Evolutionary conservation across 2,113 vertebrate species (phyloP).

Genomic region (Phrynocephalus versicolor): DNA sequence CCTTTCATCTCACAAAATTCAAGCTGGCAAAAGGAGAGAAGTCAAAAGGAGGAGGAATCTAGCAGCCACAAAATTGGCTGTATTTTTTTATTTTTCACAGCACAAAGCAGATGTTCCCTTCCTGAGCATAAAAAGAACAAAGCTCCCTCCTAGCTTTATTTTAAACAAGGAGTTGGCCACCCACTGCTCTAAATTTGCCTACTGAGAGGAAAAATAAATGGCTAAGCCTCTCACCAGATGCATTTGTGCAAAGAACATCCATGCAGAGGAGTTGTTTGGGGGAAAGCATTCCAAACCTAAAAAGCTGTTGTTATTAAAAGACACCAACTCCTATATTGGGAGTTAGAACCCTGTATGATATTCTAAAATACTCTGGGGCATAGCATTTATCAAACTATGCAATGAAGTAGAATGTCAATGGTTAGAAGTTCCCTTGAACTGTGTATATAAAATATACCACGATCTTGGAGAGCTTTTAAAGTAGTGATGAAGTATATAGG

Average conservation of each 20-base stretch:
- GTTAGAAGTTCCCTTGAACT: background rate
- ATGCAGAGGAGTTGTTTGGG: slow-evolving; percentile 46
- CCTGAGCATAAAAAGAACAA: slow-evolving; percentile 71
- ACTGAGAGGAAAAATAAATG: slow-evolving; percentile 88
- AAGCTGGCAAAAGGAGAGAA: background rate
- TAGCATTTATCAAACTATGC: background rate
- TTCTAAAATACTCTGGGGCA: background rate
- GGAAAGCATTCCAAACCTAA: slow-evolving; percentile 26
- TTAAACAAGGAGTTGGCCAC: slow-evolving; percentile 83
- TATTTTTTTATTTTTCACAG: slow-evolving; percentile 48
- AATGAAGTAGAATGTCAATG: background rate
- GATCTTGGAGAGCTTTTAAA: background rate
- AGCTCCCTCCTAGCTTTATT: slow-evolving; percentile 79
- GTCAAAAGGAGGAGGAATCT: slow-evolving; percentile 2
- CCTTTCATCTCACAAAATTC: slow-evolving; percentile 4
- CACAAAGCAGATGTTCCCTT: slow-evolving; percentile 70
- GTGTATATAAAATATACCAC: background rate
- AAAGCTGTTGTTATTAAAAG: slow-evolving; percentile 27
- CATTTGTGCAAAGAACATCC: slow-evolving; percentile 57
- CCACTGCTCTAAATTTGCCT: slow-evolving; percentile 78
- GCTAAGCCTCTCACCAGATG: slow-evolving; percentile 70
- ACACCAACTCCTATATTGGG: background rate
- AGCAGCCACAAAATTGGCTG: slow-evolving; percentile 17
- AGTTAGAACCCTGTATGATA: background rate
- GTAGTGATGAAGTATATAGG: background rate